Conservation (phyloP, 2,797 vertebrate species). For the Protosalanx chinensis region DNA sequence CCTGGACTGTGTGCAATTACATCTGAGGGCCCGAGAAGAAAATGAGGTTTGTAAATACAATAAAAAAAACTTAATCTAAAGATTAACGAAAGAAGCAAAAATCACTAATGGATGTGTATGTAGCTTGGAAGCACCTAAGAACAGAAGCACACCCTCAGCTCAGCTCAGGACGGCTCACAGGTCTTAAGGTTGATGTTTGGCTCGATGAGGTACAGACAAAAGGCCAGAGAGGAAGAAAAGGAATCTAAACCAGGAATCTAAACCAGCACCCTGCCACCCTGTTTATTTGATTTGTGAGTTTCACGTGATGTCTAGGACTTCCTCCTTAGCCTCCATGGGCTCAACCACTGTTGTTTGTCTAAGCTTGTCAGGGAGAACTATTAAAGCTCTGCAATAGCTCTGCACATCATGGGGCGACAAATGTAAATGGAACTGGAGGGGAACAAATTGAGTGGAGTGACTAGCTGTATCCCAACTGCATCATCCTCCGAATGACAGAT, state of each 20-base stretch:
- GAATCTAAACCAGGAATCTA: too few relatives aligned
- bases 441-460: conserved; percentile 15
- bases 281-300: conserved; percentile 1
- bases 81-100: too few relatives aligned
- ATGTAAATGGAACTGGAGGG: conserved; percentile 10
- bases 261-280: not conserved
- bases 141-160: not conserved
- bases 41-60: too few relatives aligned
- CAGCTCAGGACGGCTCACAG: too few relatives aligned
- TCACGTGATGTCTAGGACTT: not conserved
- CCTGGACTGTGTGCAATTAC: not conserved
- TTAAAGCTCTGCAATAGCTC: not conserved
- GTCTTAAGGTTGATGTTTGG: too few relatives aligned
- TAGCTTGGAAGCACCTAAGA: not conserved
- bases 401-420: conserved; percentile 3
- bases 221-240: too few relatives aligned
- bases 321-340: not conserved
- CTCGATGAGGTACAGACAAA: too few relatives aligned
- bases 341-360: conserved; percentile 2
- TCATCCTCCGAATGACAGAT: conserved; percentile 1
- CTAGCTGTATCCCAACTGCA: not conserved
- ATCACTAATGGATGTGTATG: not conserved
- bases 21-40: not conserved
- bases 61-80: too few relatives aligned
- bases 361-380: not conserved